phyloP scores from a whole-genome alignment of 2,888 invertebrate genomes.

The Schizaphis graminum region DNA sequence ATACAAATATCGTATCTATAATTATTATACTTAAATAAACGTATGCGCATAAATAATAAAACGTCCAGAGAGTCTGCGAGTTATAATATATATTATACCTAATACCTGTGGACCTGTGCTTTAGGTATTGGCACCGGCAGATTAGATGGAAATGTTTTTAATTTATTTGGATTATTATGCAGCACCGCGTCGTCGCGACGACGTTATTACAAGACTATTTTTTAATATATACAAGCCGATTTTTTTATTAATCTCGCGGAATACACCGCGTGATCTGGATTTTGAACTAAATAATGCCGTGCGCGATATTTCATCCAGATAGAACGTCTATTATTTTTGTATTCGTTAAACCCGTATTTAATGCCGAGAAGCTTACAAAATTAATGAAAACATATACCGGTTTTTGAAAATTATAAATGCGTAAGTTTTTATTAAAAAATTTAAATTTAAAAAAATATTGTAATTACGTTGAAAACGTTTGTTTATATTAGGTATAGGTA shows the following conservation, averaged over 20 bases:
- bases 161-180: background rate
- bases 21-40: background rate
- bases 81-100: background rate
- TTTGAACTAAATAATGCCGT: background rate
- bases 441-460: background rate
- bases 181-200: background rate
- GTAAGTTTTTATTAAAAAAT: background rate
- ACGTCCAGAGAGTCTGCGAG: background rate
- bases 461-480: background rate
- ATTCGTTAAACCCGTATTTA: constrained; percentile 13
- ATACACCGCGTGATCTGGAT: background rate
- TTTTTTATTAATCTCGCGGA: background rate
- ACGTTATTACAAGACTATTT: background rate
- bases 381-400: background rate
- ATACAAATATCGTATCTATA: background rate
- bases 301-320: background rate
- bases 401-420: constrained; percentile 24
- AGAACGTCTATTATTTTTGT: constrained; percentile 21
- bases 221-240: background rate
- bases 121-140: background rate
- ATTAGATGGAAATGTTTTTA: background rate
- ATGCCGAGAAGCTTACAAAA: background rate
- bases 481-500: background rate
- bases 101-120: background rate
- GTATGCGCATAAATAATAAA: constrained; percentile 29